Conservation (phyloP, 37 sponge, comb jelly and placozoan species). For the Axinella damicornis region DNA sequence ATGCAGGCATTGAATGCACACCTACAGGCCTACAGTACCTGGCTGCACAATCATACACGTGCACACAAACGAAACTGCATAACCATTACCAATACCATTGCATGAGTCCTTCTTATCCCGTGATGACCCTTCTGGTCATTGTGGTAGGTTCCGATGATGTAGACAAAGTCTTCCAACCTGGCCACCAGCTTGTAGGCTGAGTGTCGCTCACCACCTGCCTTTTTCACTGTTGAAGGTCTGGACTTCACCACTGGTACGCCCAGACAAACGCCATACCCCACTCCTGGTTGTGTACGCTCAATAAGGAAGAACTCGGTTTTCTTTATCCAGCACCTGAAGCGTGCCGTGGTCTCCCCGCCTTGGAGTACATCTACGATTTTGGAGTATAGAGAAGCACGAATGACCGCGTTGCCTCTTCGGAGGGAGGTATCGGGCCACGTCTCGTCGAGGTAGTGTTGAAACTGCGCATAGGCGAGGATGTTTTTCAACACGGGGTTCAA, state of each 20-base stretch:
- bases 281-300: constrained; percentile 12
- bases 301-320: constrained; percentile 58
- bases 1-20: too few species aligned
- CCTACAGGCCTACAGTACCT: too few species aligned
- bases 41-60: too few species aligned
- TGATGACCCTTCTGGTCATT: constrained; percentile 44
- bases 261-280: constrained; percentile 17
- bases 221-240: not conserved
- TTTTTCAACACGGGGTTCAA: constrained; percentile 6
- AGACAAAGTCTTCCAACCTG: constrained; percentile 49
- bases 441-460: constrained; percentile 42
- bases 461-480: not conserved
- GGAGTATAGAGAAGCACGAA: constrained; percentile 45
- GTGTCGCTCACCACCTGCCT: not conserved
- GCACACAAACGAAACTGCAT: not conserved
- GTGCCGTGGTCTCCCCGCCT: constrained; percentile 33
- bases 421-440: constrained; percentile 49
- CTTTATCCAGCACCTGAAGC: constrained; percentile 52
- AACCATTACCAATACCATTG: constrained; percentile 48
- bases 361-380: constrained; percentile 35
- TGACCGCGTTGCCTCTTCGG: constrained; percentile 38
- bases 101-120: constrained; percentile 54
- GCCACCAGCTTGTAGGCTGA: constrained; percentile 55
- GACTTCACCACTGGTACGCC: constrained; percentile 25
- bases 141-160: constrained; percentile 53